phyloP scores from a whole-genome alignment of 2,797 vertebrate genomes.

The Jordanella pulchra region DNA sequence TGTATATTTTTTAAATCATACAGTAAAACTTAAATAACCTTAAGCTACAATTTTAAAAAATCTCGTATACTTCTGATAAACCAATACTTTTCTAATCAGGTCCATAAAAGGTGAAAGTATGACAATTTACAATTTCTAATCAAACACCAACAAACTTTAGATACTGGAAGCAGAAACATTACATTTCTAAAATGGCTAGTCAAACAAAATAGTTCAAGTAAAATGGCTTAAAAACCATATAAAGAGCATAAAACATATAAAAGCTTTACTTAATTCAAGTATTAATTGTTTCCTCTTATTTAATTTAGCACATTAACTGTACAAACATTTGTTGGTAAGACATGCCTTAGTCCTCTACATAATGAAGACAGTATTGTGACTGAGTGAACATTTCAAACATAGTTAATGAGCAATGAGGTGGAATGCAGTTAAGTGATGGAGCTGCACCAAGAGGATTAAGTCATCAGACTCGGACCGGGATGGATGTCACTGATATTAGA shows the following conservation, averaged over 20 bases:
- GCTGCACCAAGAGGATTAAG: background rate
- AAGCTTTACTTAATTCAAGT: too few species aligned
- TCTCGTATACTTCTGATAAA: background rate
- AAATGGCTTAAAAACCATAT: background rate
- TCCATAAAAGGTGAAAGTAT: background rate
- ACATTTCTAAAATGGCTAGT: background rate
- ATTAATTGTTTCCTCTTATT: background rate
- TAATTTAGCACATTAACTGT: background rate
- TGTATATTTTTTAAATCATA: background rate
- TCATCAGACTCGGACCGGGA: background rate
- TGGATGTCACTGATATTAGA: background rate
- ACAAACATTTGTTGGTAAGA: background rate
- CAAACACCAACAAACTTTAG: too few species aligned
- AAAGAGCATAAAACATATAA: too few species aligned
- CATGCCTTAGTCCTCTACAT: background rate
- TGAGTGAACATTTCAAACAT: background rate
- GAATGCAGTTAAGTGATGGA: background rate
- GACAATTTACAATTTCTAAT: too few species aligned
- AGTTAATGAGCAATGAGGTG: background rate
- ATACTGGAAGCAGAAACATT: too few species aligned
- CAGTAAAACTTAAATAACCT: background rate
- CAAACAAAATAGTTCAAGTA: background rate
- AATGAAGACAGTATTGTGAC: background rate
- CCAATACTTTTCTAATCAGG: background rate
- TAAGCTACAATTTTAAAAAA: background rate